Base-by-base conservation (phyloP, 2,797 vertebrate species). In the Clarias laeviceps region DNA sequence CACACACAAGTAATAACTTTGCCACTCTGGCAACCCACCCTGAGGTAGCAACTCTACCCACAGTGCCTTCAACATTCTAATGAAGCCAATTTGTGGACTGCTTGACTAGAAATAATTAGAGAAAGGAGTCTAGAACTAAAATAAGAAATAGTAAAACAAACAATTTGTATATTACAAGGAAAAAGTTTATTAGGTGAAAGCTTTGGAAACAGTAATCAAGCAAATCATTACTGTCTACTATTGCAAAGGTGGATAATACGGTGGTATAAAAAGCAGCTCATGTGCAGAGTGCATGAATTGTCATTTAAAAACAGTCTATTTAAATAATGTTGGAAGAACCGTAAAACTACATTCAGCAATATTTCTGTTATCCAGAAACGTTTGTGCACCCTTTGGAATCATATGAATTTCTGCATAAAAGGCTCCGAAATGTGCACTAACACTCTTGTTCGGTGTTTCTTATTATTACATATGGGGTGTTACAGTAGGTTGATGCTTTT, bases 271-370 rank as follows among this genome's bases (percentile, higher is more conserved):
- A 80, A 86, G 80, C 45, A 80, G 24, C 81, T 79, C 17, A 2
- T 70, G 34, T 78, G 85, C 80, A 54, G 56, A 78, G 54, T 62
- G 78, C 69, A 82, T 78, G 45, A 61, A 86, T 70, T 61, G 69
- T 61, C 32, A 40, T 74, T 62, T 82, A 83, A 80, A 77, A 81
- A 86, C 68, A 81, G 15, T 59, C 54, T 0, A 59, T 66, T 66
- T 32, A 15, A 57, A 74, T 29, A 32, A 66, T 20, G 17, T 77
- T 65, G 57, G 66, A 78, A 86, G 66, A 80, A 78, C 50, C 2
- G 6, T 50, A 45, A 78, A 82, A 86, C n/a, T 86, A 86, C 85
- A 83, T 86, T 78, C 79, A 74, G 79, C 22, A 64, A 29, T 32
- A 59, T 85, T 77, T 77, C 57, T 37, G 24, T 72, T 73, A 20